Evolutionary conservation across 1,140 invertebrate species (phyloP).

Genomic region (Drosophila malerkotliana): DNA sequence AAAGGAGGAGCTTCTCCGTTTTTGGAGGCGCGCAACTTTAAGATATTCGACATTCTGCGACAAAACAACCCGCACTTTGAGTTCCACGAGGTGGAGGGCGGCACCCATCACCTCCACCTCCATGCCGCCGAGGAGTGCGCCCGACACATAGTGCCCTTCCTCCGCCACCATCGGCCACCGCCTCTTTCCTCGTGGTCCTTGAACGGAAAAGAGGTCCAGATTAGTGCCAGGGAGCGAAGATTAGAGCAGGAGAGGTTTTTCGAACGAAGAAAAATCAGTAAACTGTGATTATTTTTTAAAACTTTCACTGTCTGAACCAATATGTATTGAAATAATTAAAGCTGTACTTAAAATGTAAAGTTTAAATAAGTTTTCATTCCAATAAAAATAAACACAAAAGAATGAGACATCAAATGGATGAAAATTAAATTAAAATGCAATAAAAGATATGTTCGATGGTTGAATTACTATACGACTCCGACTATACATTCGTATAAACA

Average conservation of each 20-base stretch:
- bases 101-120: slow-evolving; percentile 88
- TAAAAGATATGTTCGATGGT: not conserved
- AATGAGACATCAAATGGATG: too few relatives aligned
- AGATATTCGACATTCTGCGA: slow-evolving; percentile 34
- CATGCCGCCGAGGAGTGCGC: slow-evolving; percentile 86
- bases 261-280: slow-evolving; percentile 5
- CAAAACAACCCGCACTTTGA: slow-evolving; percentile 86
- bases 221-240: slow-evolving; percentile 5
- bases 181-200: slow-evolving; percentile 40
- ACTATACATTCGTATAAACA: too few relatives aligned
- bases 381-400: too few relatives aligned
- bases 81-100: slow-evolving; percentile 83
- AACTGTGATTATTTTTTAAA: slow-evolving; percentile 20
- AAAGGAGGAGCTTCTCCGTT: slow-evolving; percentile 56
- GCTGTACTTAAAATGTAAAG: too few relatives aligned
- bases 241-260: slow-evolving; percentile 19
- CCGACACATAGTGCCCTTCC: slow-evolving; percentile 86
- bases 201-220: slow-evolving; percentile 7
- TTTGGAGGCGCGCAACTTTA: slow-evolving; percentile 30
- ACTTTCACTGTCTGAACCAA: not conserved
- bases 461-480: not conserved
- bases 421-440: too few relatives aligned
- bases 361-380: too few relatives aligned
- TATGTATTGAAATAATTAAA: not conserved
- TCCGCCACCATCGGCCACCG: slow-evolving; percentile 50